Evolutionary conservation across 2,113 vertebrate species (phyloP).

Genomic region (Cettia cetti): DNA sequence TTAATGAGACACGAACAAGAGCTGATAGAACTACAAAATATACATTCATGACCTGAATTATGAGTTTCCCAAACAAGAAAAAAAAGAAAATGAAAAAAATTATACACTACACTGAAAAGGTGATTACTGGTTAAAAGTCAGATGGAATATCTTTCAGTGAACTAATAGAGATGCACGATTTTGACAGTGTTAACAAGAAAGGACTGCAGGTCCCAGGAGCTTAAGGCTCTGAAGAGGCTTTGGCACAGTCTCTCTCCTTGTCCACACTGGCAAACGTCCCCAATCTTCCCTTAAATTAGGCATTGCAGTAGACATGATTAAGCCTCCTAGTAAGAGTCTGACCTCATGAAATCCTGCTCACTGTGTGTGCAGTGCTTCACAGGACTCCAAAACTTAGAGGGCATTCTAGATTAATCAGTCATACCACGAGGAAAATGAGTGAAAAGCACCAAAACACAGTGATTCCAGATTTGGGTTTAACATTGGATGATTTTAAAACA

Average conservation of each 20-base stretch:
- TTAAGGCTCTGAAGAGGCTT: not conserved
- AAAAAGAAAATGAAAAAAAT: not conserved
- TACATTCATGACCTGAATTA: not conserved
- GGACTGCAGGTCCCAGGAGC: not conserved
- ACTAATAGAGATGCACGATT: not conserved
- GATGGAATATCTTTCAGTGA: not conserved
- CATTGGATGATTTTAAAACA: not conserved
- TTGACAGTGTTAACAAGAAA: not conserved
- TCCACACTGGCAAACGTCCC: fast-evolving
- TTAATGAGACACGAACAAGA: not conserved
- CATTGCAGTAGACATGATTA: not conserved
- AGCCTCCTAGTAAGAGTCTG: not conserved
- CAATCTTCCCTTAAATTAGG: not conserved
- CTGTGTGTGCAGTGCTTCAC: not conserved
- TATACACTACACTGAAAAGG: not conserved
- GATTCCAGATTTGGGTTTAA: not conserved
- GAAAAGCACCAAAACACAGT: not conserved
- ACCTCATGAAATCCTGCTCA: not conserved
- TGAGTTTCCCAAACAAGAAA: not conserved
- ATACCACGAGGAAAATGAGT: not conserved
- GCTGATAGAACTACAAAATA: not conserved
- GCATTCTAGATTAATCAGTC: not conserved
- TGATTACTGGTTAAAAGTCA: not conserved
- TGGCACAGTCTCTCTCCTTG: not conserved
- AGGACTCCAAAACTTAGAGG: not conserved